Base-by-base conservation (phyloP, 2,797 vertebrate species). In the Parotocinclus haroldoi region DNA sequence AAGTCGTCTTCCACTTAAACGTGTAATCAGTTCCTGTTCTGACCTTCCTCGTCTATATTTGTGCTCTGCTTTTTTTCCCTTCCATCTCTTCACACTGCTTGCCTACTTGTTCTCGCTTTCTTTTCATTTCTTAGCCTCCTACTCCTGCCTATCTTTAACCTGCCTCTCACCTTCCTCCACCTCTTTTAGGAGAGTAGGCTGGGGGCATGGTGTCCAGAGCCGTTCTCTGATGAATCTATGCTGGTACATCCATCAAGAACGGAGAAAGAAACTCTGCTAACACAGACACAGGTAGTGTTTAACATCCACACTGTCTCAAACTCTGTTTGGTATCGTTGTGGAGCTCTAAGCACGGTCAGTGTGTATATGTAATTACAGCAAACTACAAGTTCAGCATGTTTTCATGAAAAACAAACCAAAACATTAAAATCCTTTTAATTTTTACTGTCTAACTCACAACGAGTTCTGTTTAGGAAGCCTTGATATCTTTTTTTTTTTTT, bases 201-300 rank as follows among this genome's bases (percentile, higher is more conserved):
- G 1, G 81, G 76, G 19, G 37, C 74, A 13, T 73, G 51, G 8
- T 73, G 74, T 60, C 82, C 83, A 62, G 80, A 82, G 16, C 78
- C 86, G 37, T 82, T 83, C 7, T 88, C 85, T 64, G 88, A 89
- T 48, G 85, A 85, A 70, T 89, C 87, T 38, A 74, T 86, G 78
- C 74, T 85, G 67, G 84, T 85, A 53, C 80, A 87, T 69, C 82
- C 72, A 0, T 76, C 86, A 37, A 37, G 13, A 44, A 3, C 58
- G 61, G 65, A 70, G 45, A 70, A 54, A 39, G 71, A 74, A 42
- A 79, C 66, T 19, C 78, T 73, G 57, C 74, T 74, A 5, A 69
- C 40, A 27, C 53, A 51, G 46, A 73, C 64, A 61, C 69, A 59
- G 62, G 69, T 71, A 50, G 19, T 66, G n/a, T 38, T 45, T 40